phyloP scores from a whole-genome alignment of 2,797 vertebrate genomes.

The Galaxias olidus region DNA sequence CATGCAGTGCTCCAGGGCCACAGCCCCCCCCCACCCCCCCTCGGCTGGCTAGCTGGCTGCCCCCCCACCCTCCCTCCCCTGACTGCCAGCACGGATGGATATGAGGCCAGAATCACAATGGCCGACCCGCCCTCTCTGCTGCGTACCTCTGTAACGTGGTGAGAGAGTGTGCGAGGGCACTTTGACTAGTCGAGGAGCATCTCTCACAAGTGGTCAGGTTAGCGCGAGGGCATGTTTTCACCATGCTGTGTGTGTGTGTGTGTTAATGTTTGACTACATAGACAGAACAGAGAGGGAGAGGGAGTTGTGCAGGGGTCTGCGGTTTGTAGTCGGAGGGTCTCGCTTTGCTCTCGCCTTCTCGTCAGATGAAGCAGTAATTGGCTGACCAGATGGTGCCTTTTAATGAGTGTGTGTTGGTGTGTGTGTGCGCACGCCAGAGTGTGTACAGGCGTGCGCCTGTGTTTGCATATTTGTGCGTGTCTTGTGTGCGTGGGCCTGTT shows the following conservation, averaged over 20 bases:
- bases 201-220: slow-evolving; percentile 42
- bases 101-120: too few relatives aligned
- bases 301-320: slow-evolving; percentile 16
- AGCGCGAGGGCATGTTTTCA: slow-evolving; percentile 20
- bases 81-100: too few relatives aligned
- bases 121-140: too few relatives aligned
- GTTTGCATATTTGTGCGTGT: neutral
- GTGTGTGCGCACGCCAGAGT: neutral
- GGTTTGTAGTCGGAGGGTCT: slow-evolving; percentile 25
- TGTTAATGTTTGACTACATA: neutral
- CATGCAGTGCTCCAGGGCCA: too few relatives aligned
- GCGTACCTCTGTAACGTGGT: too few relatives aligned
- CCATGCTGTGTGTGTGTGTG: neutral
- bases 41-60: too few relatives aligned
- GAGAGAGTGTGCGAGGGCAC: slow-evolving; percentile 28
- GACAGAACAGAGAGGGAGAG: too few relatives aligned
- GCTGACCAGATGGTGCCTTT: slow-evolving; percentile 23
- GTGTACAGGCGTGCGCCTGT: too few relatives aligned
- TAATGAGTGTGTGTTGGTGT: slow-evolving; percentile 20
- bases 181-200: slow-evolving; percentile 27
- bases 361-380: slow-evolving; percentile 21
- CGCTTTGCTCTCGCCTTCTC: slow-evolving; percentile 2
- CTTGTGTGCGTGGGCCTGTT: neutral
- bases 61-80: too few relatives aligned
- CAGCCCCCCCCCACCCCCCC: too few relatives aligned